Percentiles rank a stretch among this genome's conserved stretches.
phyloP scores from a whole-genome alignment of 2,113 vertebrate species.

The Dipodomys ordii region DNA sequence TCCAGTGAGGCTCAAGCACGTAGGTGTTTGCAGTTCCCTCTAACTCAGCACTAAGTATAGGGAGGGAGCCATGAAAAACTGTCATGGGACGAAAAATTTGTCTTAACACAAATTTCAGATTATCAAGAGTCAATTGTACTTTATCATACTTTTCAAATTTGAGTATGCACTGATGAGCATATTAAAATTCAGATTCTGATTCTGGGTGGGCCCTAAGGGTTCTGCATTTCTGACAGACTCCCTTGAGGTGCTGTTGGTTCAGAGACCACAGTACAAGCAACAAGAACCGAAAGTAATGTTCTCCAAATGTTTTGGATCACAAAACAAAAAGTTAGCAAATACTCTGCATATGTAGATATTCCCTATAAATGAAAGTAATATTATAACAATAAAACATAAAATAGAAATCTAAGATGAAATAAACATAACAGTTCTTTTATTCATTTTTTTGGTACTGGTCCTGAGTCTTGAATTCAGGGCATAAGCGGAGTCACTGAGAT shows the following conservation, averaged over 20 bases:
- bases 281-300: background rate
- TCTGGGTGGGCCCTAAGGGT: background rate
- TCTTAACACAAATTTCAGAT: background rate
- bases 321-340: conserved; percentile 1
- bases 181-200: conserved; percentile 31
- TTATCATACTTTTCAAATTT: conserved; percentile 6
- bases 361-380: background rate
- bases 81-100: background rate
- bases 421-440: background rate
- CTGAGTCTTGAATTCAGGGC: too few relatives aligned
- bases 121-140: background rate
- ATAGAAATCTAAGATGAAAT: conserved; percentile 2
- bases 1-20: background rate
- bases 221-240: background rate
- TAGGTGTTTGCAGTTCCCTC: background rate
- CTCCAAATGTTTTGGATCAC: background rate
- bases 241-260: background rate
- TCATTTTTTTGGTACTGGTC: too few relatives aligned
- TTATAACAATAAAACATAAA: conserved; percentile 10
- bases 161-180: background rate
- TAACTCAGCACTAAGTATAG: background rate
- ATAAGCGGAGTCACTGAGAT: too few relatives aligned
- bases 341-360: background rate
- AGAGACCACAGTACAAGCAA: background rate
- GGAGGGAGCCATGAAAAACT: background rate